phyloP scores from a whole-genome alignment of 2,888 invertebrate species.

The Machimus rusticus region DNA sequence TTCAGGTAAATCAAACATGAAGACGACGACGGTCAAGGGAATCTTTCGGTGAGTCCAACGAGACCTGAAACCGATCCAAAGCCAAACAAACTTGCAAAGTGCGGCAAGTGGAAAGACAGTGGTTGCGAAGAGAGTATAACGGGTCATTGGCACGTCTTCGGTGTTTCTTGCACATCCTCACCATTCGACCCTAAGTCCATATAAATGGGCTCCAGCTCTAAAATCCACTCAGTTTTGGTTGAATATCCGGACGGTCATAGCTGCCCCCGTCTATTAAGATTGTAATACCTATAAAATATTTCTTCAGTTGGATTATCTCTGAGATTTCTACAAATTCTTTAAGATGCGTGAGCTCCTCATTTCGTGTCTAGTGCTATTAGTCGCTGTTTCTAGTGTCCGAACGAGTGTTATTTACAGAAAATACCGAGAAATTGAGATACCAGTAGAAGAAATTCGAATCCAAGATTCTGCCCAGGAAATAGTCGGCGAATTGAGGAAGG shows the following conservation, averaged over 20 bases:
- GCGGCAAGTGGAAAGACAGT: not conserved
- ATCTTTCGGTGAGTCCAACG: not conserved
- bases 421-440: not conserved
- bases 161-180: constrained; percentile 20
- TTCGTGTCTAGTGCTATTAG: constrained; percentile 5
- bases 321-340: not conserved
- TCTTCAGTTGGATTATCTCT: not conserved
- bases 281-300: not conserved
- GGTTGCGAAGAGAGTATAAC: constrained; percentile 39
- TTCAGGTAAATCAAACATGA: constrained; percentile 16
- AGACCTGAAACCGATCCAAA: not conserved
- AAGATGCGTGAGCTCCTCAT: constrained; percentile 18
- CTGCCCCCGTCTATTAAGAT: not conserved
- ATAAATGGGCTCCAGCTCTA: constrained; percentile 41
- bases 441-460: not conserved
- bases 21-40: constrained; percentile 2
- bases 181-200: constrained; percentile 35
- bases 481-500: not conserved
- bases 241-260: not conserved
- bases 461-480: not conserved
- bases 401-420: constrained; percentile 9
- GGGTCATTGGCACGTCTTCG: constrained; percentile 46
- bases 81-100: constrained; percentile 12
- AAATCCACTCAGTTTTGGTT: constrained; percentile 33
- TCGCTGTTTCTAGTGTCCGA: constrained; percentile 3